Conservation (phyloP, 2,113 vertebrate genomes). For the Podocnemis expansa region DNA sequence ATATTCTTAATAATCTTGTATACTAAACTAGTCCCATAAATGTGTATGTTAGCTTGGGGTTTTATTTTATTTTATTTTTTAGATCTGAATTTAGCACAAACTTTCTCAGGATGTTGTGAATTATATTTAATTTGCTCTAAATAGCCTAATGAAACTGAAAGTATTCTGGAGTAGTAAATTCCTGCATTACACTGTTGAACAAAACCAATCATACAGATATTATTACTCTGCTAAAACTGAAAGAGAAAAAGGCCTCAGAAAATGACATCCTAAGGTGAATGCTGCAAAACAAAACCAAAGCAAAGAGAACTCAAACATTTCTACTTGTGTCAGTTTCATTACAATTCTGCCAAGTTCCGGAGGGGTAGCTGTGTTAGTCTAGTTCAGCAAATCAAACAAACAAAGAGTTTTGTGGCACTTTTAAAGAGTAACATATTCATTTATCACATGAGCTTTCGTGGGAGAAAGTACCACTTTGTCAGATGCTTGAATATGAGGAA, state of each 20-base stretch:
- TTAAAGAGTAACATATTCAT: no score
- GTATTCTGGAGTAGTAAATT: neutral
- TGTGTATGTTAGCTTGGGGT: neutral
- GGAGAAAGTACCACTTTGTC: no score
- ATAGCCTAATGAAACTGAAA: neutral
- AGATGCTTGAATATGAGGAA: no score
- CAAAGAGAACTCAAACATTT: rapidly evolving
- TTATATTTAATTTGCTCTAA: neutral
- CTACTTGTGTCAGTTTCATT: neutral
- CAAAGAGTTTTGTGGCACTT: no score
- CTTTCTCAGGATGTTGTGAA: neutral
- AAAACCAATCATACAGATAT: neutral
- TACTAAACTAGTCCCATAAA: neutral
- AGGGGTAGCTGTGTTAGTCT: no score
- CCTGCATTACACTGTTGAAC: neutral
- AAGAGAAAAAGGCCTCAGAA: neutral
- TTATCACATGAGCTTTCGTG: no score
- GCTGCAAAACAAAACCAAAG: neutral
- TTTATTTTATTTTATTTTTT: neutral
- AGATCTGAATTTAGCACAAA: neutral
- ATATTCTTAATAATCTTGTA: neutral
- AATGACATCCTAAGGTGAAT: neutral
- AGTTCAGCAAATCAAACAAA: no score
- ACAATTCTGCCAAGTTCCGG: no score
- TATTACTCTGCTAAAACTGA: neutral